Percentiles rank a stretch among this genome's conserved stretches.
Conservation (phyloP, 35 echinoderm and acorn worm species). For the Ophiothrix spiculata region DNA sequence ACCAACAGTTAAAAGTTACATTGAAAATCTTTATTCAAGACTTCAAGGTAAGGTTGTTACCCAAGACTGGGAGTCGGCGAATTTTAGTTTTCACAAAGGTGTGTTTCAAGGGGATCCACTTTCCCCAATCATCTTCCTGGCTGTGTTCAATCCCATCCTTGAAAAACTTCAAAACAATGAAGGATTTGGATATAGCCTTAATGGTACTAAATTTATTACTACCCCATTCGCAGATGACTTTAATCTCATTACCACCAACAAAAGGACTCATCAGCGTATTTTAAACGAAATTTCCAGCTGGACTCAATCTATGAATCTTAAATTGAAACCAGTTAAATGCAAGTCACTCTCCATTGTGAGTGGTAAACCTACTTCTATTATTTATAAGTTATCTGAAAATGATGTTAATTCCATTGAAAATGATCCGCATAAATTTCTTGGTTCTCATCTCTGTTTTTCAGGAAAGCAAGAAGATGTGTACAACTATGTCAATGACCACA, state of each 20-base stretch:
- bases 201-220: slow-evolving; percentile 2
- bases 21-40: slow-evolving; percentile 5
- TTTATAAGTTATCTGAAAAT: not conserved
- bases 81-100: slow-evolving; percentile 19
- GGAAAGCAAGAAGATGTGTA: not conserved
- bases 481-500: not conserved
- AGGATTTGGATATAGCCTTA: not conserved
- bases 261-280: not conserved
- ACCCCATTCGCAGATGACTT: slow-evolving; percentile 23
- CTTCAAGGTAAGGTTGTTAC: slow-evolving; percentile 1
- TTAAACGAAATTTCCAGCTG: not conserved
- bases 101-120: slow-evolving; percentile 36
- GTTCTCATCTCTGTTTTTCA: not conserved
- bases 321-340: not conserved
- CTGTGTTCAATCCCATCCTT: slow-evolving; percentile 9
- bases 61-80: slow-evolving; percentile 1
- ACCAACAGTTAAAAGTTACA: not conserved
- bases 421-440: not conserved
- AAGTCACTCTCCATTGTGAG: not conserved
- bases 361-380: not conserved
- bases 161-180: slow-evolving; percentile 5
- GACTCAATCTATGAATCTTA: not conserved
- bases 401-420: not conserved
- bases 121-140: slow-evolving; percentile 21
- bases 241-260: slow-evolving; percentile 13